Base-by-base conservation (phyloP, 2,888 invertebrate species). In the Balanococcus diminutus region DNA sequence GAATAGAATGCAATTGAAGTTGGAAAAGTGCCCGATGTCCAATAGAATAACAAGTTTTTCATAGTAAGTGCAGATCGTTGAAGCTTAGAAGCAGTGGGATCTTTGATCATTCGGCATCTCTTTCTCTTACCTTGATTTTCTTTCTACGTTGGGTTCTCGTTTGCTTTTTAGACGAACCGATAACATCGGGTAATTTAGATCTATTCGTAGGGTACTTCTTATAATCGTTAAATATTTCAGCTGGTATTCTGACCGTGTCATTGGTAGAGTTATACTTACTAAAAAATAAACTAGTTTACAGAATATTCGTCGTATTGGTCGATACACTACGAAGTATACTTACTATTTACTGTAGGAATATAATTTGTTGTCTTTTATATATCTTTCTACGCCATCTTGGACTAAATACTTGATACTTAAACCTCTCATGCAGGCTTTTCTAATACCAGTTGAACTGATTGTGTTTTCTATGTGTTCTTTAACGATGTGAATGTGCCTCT, bases 391-490 rank as follows among this genome's bases (percentile, higher is more conserved):
- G 22, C 92, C 90, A 89, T 97, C 96, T 87, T 95, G 95, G 0
- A 96, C 91, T 16, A 97, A 91, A 90, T 97, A 97, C 89, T 95
- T 95, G 4, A 96, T 95, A 88, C 96, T 96, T 89, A 96, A 95
- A 0, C 93, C 93, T 82, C 96, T 92, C 79, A 93, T 91, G 32
- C 97, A 90, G 0, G 96, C 93, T 86, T 94, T 91, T 14, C 97
- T 92, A 86, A 98, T 94, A 90, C 95, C 95, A 0, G 98, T 96
- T 0, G 98, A 97, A 89, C 97, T 98, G 5, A 99, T 94, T 89
- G 98, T 97, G 91, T 98, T 98, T 25, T 93, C 92, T 87, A 98
- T 95, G 95, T 97, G 98, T 91, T 99, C 98, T 0, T 95, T 96
- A 6, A 98, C 95, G 86, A 98, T 92, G 51, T 92, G 92, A 86